These are phyloP conservation scores for Druceiella hillmani DNA, from an alignment of 2,888 invertebrate genomes.

Conservation along the genomic window DNA sequence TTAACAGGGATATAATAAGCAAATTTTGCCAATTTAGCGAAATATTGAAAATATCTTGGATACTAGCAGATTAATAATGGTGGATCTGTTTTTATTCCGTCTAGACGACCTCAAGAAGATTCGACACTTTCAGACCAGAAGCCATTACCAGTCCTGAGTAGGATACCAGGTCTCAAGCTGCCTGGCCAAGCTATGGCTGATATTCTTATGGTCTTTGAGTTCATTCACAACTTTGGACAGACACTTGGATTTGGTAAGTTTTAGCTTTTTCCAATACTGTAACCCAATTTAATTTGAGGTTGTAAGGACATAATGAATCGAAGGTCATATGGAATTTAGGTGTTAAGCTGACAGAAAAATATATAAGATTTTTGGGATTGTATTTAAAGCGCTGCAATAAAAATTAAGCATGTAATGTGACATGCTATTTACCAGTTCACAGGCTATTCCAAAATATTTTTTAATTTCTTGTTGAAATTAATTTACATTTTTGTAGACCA, in stretches of 20 bases:
- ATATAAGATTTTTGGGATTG: background rate
- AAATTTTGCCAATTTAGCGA: too few species aligned
- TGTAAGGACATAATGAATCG: background rate
- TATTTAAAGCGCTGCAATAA: too few species aligned
- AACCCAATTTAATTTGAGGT: background rate
- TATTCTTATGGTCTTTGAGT: conserved; percentile 92
- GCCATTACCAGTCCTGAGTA: conserved; percentile 63
- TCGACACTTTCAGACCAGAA: conserved; percentile 75
- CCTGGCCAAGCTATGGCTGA: conserved; percentile 89
- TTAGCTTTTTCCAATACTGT: background rate
- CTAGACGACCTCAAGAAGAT: conserved; percentile 88
- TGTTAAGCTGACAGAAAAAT: background rate
- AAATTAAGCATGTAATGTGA: too few species aligned
- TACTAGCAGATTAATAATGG: too few species aligned
- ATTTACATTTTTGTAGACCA: too few species aligned
- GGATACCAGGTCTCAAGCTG: conserved; percentile 75
- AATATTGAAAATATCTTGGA: too few species aligned
- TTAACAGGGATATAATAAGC: too few species aligned
- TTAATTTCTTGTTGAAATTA: too few species aligned
- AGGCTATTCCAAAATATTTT: too few species aligned
- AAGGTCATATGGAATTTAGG: too few species aligned
- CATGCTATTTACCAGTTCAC: too few species aligned
- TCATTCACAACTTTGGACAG: conserved; percentile 93
- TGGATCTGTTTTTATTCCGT: too few species aligned
- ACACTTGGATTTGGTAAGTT: conserved; percentile 85